These are phyloP conservation scores for Pardosa pseudoannulata DNA, from an alignment of 2,888 invertebrate species.

Conservation along the genomic window DNA sequence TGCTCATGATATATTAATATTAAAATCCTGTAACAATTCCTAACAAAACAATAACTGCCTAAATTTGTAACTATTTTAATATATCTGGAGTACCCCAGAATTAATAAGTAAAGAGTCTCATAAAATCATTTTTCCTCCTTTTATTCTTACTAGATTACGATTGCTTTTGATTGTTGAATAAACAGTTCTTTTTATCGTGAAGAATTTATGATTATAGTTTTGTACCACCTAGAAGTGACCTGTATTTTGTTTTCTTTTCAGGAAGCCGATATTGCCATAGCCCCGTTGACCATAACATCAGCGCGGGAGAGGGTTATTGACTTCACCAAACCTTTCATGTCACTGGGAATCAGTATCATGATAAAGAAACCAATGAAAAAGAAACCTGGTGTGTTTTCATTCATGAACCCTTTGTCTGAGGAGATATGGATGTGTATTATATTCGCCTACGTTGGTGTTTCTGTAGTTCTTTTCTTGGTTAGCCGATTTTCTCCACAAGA, in stretches of 20 bases:
- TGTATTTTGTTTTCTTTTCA: conserved; percentile 74
- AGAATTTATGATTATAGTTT: background rate
- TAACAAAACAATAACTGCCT: too few relatives aligned
- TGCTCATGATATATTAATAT: too few relatives aligned
- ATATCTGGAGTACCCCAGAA: too few relatives aligned
- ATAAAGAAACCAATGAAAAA: conserved; percentile 81
- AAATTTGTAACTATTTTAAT: too few relatives aligned
- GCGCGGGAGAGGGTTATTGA: conserved; percentile 81
- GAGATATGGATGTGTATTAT: conserved; percentile 81
- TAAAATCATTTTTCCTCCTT: too few relatives aligned
- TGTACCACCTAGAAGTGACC: background rate
- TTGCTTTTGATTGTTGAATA: too few relatives aligned
- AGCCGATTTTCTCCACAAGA: conserved; percentile 81
- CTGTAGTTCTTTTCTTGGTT: conserved; percentile 80
- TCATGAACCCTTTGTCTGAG: conserved; percentile 80
- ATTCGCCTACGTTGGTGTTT: conserved; percentile 80
- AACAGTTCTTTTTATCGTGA: background rate
- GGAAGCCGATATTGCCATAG: conserved; percentile 81
- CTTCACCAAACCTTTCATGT: conserved; percentile 82
- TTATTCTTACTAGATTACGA: too few relatives aligned
- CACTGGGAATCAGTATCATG: conserved; percentile 81
- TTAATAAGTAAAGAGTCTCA: too few relatives aligned
- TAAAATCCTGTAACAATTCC: too few relatives aligned
- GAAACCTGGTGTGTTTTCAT: conserved; percentile 81
- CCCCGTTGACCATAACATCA: conserved; percentile 81